These are phyloP conservation scores for Rhabdornis inornatus DNA, from an alignment of 2,113 vertebrate genomes.

Conservation along the genomic window DNA sequence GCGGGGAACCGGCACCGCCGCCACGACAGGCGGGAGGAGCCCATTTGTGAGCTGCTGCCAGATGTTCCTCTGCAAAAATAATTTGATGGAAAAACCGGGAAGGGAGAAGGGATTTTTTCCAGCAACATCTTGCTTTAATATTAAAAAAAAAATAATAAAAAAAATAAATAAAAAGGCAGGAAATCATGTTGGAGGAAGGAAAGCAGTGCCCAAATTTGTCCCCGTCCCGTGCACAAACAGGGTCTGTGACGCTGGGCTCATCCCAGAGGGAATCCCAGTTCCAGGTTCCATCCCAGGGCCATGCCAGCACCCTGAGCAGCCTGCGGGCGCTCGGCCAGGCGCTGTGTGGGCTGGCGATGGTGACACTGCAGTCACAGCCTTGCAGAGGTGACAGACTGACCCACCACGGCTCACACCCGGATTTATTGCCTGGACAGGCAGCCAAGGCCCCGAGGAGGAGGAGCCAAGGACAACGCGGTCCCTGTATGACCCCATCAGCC, in stretches of 20 bases:
- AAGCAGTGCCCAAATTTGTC: neutral
- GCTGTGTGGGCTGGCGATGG: neutral
- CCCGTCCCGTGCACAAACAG: rapidly evolving
- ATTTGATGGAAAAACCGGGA: conserved; percentile 9
- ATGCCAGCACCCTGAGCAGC: rapidly evolving
- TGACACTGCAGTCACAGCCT: rapidly evolving
- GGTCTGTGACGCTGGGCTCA: rapidly evolving
- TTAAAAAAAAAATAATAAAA: neutral
- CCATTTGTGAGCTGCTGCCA: neutral
- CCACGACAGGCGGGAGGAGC: neutral
- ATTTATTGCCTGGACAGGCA: neutral
- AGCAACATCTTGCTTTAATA: conserved; percentile 45
- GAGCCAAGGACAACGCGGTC: neutral
- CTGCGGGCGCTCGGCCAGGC: rapidly evolving
- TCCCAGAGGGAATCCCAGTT: neutral
- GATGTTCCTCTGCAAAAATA: conserved; percentile 31
- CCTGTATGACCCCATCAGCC: neutral
- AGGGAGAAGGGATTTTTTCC: neutral
- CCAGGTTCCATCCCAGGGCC: neutral
- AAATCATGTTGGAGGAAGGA: neutral
- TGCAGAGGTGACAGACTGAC: neutral
- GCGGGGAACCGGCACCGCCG: rapidly evolving
- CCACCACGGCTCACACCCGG: neutral
- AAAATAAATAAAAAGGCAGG: neutral
- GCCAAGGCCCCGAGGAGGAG: neutral